These are phyloP conservation scores for Hyperoplus immaculatus DNA, from an alignment of 2,797 vertebrate genomes.

Conservation along the genomic window DNA sequence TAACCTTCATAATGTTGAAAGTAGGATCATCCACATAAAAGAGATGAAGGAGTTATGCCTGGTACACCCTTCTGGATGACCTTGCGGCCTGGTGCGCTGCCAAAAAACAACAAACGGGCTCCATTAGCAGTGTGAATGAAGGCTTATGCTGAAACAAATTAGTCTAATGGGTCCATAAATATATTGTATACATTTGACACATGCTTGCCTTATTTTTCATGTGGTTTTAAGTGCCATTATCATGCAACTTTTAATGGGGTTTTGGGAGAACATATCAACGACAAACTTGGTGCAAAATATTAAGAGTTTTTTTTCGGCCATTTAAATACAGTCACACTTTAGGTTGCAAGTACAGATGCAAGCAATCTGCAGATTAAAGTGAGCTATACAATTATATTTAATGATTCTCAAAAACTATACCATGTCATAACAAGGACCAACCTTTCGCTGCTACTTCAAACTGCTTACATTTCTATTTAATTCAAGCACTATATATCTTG, in stretches of 20 bases:
- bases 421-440: neutral
- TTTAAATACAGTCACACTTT: no score
- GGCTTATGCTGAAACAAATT: slow-evolving; percentile 58
- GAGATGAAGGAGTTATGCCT: slow-evolving; percentile 49
- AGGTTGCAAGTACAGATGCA: neutral
- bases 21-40: slow-evolving; percentile 24
- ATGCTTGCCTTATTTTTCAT: slow-evolving; percentile 45
- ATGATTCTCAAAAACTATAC: neutral
- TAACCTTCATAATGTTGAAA: slow-evolving; percentile 6
- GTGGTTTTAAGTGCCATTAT: slow-evolving; percentile 11
- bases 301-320: no score
- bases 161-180: slow-evolving; percentile 66
- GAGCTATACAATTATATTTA: neutral
- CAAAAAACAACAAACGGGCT: slow-evolving; percentile 65
- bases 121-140: slow-evolving; percentile 62
- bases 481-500: neutral
- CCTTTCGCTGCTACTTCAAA: neutral
- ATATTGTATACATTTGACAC: slow-evolving; percentile 44
- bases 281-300: neutral
- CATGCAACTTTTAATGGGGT: neutral
- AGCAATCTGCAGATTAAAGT: slow-evolving; percentile 1
- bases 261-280: slow-evolving; percentile 14
- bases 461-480: neutral
- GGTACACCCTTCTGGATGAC: slow-evolving; percentile 40
- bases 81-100: slow-evolving; percentile 53